Base-by-base conservation (phyloP, 2,113 vertebrate species). In the Neogale vison region DNA sequence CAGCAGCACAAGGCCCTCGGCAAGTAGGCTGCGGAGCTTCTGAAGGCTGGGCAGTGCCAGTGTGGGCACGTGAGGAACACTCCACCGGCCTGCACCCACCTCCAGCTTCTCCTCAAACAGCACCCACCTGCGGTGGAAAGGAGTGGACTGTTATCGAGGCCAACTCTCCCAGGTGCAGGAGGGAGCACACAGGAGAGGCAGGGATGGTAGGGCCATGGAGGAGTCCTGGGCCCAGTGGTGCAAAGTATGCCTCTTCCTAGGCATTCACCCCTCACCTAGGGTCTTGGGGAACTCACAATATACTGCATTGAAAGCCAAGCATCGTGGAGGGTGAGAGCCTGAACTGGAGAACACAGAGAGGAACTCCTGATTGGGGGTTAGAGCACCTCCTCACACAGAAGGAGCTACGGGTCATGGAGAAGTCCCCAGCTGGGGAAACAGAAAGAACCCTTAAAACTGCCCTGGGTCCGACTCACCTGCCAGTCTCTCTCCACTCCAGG, bases 61-160 rank as follows among this genome's bases (percentile, higher is more conserved):
- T 1, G 93, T 98, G 39, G 99, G 98, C 50, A 99, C 88, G 0
- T 99, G 98, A n/a, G 99, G 99, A 0, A 76, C 0, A 0, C 99
- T 99, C 99, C 99, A 99, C 77, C 98, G 98, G 81, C 98, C 98
- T 2, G 98, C 99, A 0, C 98, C 98, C 1, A 98, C 97, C 86
- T 99, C 99, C 88, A 99, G 97, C 94, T 98, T 99, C 96, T 99
- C 99, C 88, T 99, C 99, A 0, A 99, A 99, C 84, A 98, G 98
- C 59, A 99, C 97, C 99, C 99, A 99, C 96, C 99, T 99, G 97
- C 21, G n/a, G 96, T 88, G 83, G 23, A 71, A 36, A 26, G 74
- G 29, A 34, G 23, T 42, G 17, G 42, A 77, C 17, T 39, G 63
- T 87, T 77, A 67, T 6, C 15, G 4, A 7, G 67, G 45, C 14